phyloP scores from a whole-genome alignment of 30 jellyfish, hydroid and myxozoan species.

The Euphysa ruthae region DNA sequence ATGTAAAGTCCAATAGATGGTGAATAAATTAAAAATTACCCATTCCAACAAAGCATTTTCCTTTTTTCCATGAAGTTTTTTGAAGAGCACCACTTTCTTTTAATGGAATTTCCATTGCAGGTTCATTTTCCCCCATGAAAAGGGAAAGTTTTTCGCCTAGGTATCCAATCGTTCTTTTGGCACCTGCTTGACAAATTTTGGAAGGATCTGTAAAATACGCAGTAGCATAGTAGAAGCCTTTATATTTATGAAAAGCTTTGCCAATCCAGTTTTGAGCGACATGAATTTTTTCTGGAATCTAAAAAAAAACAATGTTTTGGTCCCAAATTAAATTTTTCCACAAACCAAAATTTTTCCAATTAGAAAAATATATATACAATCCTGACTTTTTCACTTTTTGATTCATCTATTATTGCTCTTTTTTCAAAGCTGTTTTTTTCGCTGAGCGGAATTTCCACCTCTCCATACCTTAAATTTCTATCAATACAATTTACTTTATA shows the following conservation, averaged over 20 bases:
- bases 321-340: no score
- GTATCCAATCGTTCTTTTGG: conserved; percentile 19
- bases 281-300: conserved; percentile 39
- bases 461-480: no score
- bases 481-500: no score
- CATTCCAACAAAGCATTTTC: conserved; percentile 53
- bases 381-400: no score
- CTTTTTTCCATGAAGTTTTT: conserved; percentile 42
- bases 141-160: conserved; percentile 42
- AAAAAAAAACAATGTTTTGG: no score
- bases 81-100: conserved; percentile 10
- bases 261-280: conserved; percentile 37
- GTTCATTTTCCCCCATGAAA: conserved; percentile 4
- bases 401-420: no score
- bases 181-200: conserved; percentile 16
- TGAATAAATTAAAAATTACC: conserved; percentile 33
- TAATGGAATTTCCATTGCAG: conserved; percentile 26
- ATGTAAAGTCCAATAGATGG: no score
- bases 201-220: conserved; percentile 52
- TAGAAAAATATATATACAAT: no score
- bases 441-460: no score
- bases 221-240: conserved; percentile 13
- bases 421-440: no score
- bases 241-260: conserved; percentile 34
- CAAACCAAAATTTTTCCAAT: no score